These are phyloP conservation scores for Dinocampus coccinellae DNA, from an alignment of 2,888 invertebrate genomes.

Conservation along the genomic window DNA sequence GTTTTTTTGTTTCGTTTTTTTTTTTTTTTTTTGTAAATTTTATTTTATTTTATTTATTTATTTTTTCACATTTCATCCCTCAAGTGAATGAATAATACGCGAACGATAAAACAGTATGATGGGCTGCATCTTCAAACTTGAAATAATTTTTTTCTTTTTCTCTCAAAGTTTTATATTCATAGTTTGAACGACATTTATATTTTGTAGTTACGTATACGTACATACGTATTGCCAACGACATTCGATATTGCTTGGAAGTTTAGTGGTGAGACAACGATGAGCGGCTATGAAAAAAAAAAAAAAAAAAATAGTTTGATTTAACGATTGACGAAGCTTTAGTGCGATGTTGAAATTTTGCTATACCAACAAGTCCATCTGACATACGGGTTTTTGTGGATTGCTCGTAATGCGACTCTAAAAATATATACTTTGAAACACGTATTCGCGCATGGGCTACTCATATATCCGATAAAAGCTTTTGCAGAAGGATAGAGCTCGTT, in stretches of 20 bases:
- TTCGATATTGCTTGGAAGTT: not conserved
- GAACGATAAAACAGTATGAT: constrained; percentile 6
- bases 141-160: not conserved
- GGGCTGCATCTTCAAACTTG: not conserved
- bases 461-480: not conserved
- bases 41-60: too few relatives aligned
- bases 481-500: not conserved
- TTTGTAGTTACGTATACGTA: not conserved
- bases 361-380: not conserved
- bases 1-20: too few relatives aligned
- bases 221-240: not conserved
- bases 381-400: not conserved
- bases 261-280: not conserved
- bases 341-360: not conserved
- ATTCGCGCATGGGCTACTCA: not conserved
- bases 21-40: too few relatives aligned
- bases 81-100: not conserved
- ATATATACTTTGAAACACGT: not conserved
- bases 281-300: not conserved
- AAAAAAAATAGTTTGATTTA: not conserved
- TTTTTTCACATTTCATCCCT: constrained; percentile 1
- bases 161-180: not conserved
- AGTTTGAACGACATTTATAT: not conserved
- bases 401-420: not conserved
- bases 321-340: not conserved